Evolutionary conservation across 2,113 vertebrate genomes (phyloP).

Genomic region (Erythrocercus mccallii): DNA sequence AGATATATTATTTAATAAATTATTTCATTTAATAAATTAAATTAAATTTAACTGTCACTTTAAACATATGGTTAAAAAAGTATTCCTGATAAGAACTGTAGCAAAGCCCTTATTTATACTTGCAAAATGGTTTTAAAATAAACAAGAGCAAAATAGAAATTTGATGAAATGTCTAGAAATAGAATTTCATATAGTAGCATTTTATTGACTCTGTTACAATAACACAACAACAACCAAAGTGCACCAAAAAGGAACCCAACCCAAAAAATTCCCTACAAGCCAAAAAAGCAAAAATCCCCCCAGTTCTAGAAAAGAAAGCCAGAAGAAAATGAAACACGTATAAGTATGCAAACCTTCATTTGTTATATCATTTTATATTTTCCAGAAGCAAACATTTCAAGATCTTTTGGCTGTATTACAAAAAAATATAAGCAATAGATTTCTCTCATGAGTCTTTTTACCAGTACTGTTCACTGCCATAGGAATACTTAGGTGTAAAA

Average conservation of each 20-base stretch:
- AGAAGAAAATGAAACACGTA: not conserved
- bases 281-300: not conserved
- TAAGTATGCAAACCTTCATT: not conserved
- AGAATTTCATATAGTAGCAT: not conserved
- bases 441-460: not conserved
- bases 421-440: not conserved
- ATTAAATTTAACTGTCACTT: not conserved
- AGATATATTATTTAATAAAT: not conserved
- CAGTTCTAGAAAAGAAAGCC: not conserved
- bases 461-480: not conserved
- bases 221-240: not conserved
- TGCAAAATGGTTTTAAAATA: not conserved
- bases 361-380: not conserved
- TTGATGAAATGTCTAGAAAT: not conserved
- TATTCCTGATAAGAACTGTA: not conserved
- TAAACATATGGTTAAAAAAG: not conserved
- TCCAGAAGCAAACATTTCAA: not conserved
- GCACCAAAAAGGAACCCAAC: rapidly evolving
- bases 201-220: not conserved
- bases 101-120: not conserved
- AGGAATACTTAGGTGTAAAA: not conserved
- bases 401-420: not conserved
- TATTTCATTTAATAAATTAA: not conserved
- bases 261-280: rapidly evolving
- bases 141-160: not conserved